phyloP scores from a whole-genome alignment of 2,888 invertebrate species.

The Mesorhabditis spiculigera region DNA sequence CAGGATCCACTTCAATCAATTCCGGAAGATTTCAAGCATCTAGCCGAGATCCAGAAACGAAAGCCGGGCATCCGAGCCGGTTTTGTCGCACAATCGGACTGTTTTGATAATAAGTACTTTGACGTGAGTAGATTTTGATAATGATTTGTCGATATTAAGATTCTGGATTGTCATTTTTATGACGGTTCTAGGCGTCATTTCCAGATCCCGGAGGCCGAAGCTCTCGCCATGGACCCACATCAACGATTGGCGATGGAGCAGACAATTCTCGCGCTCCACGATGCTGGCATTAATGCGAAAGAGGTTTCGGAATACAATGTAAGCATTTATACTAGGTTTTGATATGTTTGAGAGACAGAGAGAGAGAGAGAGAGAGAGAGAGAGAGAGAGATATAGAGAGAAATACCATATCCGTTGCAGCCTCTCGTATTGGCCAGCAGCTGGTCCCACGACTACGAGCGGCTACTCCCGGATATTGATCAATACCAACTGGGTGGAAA shows the following conservation, averaged over 20 bases:
- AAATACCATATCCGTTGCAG: constrained; percentile 23
- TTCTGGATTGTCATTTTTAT: background rate
- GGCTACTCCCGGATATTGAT: constrained; percentile 27
- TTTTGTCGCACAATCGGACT: constrained; percentile 29
- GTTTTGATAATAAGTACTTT: constrained; percentile 37
- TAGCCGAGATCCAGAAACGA: constrained; percentile 23
- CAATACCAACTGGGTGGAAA: constrained; percentile 38
- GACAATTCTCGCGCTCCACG: constrained; percentile 29
- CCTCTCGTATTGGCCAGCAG: constrained; percentile 30
- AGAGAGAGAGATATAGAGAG: constrained; percentile 26
- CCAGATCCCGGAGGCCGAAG: constrained; percentile 33
- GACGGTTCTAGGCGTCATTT: constrained; percentile 1
- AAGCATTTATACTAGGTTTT: background rate
- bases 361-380: no score
- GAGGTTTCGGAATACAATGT: background rate
- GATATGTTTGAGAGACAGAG: background rate
- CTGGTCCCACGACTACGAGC: constrained; percentile 36
- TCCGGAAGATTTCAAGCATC: background rate
- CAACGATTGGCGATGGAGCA: constrained; percentile 33
- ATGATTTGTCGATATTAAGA: no score
- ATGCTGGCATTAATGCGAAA: constrained; percentile 19
- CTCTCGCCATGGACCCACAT: constrained; percentile 37
- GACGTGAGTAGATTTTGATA: constrained; percentile 18
- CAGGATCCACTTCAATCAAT: background rate
- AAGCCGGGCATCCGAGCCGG: constrained; percentile 31